Evolutionary conservation across 2,113 vertebrate species (phyloP), one percentile per base, ranked within the genome.

Genomic region (Erythrolamprus reginae): DNA sequence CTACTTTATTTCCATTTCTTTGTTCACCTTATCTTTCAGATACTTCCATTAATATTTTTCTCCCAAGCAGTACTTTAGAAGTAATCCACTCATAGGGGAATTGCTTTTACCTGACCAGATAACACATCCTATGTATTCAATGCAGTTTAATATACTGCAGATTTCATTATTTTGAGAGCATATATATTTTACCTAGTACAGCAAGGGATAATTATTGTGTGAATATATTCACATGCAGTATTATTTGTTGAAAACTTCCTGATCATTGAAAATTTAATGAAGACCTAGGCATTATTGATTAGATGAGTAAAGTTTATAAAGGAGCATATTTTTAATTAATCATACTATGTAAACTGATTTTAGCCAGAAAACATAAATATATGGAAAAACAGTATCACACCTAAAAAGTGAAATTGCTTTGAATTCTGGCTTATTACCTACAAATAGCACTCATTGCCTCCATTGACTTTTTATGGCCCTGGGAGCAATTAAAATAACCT

Each of bases 1-100:
- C 94, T 92, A 65, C 33, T 56, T 5, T 90, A 38, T 87, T 61
- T 93, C 89, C 65, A 86, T 95, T 94, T 56, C 65, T 93, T 85
- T 92, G 86, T 92, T 42, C 92, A 91, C 86, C 86, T 94, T 86
- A 65, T 92, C 92, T 88, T 95, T 93, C 94, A 93, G 87, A 55
- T 13, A 42, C 28, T 33, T 61, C 87, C 48, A 45, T 58, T 58
- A 48, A 88, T 50, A 56, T 82, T 65, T 93, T 93, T 95, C 91
- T 92, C 89, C 87, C 90, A 88, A 47, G 53, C 70, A 92, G 12
- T 47, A 26, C 77, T 95, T 86, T 55, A 91, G 92, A 85, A 86
- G 93, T 50, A 92, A 95, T 50, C 93, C 89, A 53, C 28, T 95
- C 93, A 90, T 70, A 45, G 26, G 83, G 82, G 4, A 26, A 33